Conservation (phyloP, 2,113 vertebrate genomes). For the Oryzias javanicus region DNA sequence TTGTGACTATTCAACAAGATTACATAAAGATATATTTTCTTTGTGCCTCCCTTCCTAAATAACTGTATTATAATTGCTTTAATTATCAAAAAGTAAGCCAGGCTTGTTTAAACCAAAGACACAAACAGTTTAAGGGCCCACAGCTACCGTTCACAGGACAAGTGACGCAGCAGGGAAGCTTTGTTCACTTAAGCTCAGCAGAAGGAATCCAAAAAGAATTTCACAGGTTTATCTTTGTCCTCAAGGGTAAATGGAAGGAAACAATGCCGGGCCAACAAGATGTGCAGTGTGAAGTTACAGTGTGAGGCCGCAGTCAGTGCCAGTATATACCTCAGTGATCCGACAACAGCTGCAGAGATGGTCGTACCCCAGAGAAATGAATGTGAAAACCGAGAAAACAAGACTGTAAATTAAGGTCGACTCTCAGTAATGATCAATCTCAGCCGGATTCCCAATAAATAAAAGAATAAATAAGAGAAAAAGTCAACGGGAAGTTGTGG, state of each 20-base stretch:
- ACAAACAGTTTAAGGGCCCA: not conserved
- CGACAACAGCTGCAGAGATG: constrained; percentile 25
- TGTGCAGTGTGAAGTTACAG: constrained; percentile 35
- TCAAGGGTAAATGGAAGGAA: constrained; percentile 58
- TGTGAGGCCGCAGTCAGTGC: constrained; percentile 10
- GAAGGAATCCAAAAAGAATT: constrained; percentile 54
- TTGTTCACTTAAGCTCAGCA: constrained; percentile 21
- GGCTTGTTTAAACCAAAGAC: not conserved
- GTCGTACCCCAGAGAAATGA: not conserved
- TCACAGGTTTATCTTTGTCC: constrained; percentile 70
- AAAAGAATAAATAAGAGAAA: not conserved
- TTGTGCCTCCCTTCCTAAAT: no score
- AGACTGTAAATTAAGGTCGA: not conserved
- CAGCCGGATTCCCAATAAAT: not conserved
- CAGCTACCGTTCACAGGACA: not conserved
- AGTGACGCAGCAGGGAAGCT: not conserved
- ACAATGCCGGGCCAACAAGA: constrained; percentile 37
- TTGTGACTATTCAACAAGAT: no score
- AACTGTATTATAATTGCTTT: no score
- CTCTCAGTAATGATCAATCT: not conserved
- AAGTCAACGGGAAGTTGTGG: not conserved
- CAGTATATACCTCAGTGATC: constrained; percentile 1
- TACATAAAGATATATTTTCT: no score
- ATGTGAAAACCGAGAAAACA: not conserved
- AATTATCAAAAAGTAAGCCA: no score